A percentile compares a stretch with the other conserved stretches of the same genome.
Conservation (phyloP, 2,113 vertebrate species). For the Salvelinus namaycush region DNA sequence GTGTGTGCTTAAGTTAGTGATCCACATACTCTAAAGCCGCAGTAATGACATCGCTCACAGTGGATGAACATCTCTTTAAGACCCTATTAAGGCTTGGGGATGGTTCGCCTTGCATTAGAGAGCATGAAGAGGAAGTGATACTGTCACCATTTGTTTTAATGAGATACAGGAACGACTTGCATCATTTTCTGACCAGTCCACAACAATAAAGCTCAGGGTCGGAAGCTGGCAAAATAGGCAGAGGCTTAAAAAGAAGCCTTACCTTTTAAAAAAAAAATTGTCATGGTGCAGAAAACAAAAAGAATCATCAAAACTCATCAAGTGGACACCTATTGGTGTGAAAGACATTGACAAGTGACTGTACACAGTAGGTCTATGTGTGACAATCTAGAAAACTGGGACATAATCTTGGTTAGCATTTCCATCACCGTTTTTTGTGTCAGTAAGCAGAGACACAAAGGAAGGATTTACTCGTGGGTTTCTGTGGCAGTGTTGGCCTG, state of each 20-base stretch:
- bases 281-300: background rate
- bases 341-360: background rate
- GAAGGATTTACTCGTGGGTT: constrained; percentile 9
- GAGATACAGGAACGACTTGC: background rate
- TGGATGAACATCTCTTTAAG: constrained; percentile 54
- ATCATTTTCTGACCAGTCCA: background rate
- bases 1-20: constrained; percentile 46
- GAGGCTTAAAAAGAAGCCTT: background rate
- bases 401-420: background rate
- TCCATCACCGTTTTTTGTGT: background rate
- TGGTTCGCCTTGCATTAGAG: constrained; percentile 26
- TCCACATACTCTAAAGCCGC: constrained; percentile 49
- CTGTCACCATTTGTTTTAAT: background rate
- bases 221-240: background rate
- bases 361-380: background rate
- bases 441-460: constrained; percentile 3
- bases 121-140: constrained; percentile 30
- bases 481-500: background rate
- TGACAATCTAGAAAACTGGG: background rate
- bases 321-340: background rate
- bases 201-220: background rate
- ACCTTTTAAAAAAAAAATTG: background rate
- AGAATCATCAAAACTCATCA: background rate
- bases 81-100: constrained; percentile 39
- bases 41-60: constrained; percentile 53